These are phyloP conservation scores for Metopia argyrocephala DNA, from an alignment of 2,888 invertebrate genomes.

Conservation along the genomic window DNA sequence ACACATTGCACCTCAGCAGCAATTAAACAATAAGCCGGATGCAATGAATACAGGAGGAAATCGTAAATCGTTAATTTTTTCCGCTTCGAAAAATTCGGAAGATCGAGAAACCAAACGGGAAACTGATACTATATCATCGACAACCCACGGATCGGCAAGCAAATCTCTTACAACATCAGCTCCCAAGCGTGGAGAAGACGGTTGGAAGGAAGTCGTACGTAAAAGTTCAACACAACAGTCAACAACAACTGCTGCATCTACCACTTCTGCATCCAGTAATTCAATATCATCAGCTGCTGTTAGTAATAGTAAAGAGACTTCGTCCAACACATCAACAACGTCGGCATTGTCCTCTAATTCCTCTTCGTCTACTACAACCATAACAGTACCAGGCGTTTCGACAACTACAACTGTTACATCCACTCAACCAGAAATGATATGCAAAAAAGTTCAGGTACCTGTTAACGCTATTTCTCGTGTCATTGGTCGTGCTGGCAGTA, in stretches of 20 bases:
- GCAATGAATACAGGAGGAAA: constrained; percentile 55
- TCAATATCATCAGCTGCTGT: constrained; percentile 33
- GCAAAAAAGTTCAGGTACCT: constrained; percentile 96
- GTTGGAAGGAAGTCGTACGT: constrained; percentile 97
- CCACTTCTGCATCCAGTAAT: constrained; percentile 31
- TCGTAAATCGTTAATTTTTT: constrained; percentile 67
- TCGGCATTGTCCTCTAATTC: constrained; percentile 67
- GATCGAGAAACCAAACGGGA: constrained; percentile 45
- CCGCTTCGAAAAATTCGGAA: constrained; percentile 70
- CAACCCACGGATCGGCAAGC: constrained; percentile 82
- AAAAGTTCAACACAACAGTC: constrained; percentile 84
- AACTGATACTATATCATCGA: constrained; percentile 58
- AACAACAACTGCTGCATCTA: constrained; percentile 47
- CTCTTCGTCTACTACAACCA: constrained; percentile 73
- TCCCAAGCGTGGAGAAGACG: constrained; percentile 89
- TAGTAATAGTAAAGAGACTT: constrained; percentile 41
- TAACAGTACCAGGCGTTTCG: constrained; percentile 64
- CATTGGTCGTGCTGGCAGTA: constrained; percentile 97
- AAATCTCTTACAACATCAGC: constrained; percentile 64
- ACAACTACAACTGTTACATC: constrained; percentile 69
- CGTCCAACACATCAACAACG: constrained; percentile 33
- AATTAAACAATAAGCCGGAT: constrained; percentile 32
- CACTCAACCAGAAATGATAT: constrained; percentile 79
- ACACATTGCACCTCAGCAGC: constrained; percentile 57
- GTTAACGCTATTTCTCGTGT: constrained; percentile 97